Percentiles rank a stretch among this genome's conserved stretches.
Conservation (phyloP, 2,797 vertebrate genomes). For the Fundulus diaphanus region DNA sequence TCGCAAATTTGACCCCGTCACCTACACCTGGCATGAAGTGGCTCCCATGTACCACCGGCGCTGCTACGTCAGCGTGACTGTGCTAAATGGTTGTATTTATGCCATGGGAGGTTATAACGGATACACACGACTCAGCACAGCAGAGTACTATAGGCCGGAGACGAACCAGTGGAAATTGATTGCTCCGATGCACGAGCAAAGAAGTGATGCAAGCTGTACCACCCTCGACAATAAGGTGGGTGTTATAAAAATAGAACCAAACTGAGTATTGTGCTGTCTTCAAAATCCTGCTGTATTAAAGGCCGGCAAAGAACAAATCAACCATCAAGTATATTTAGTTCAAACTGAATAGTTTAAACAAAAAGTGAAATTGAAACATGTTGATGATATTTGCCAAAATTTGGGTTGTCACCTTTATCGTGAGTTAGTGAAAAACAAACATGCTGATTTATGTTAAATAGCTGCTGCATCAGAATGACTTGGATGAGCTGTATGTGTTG, state of each 20-base stretch:
- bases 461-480: too few relatives aligned
- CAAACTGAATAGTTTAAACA: neutral
- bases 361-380: too few relatives aligned
- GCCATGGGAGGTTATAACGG: constrained; percentile 88
- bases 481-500: too few relatives aligned
- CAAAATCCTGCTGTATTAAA: neutral
- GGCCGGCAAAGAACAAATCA: neutral
- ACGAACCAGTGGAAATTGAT: constrained; percentile 88
- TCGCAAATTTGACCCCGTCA: constrained; percentile 78
- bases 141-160: constrained; percentile 81
- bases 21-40: constrained; percentile 82
- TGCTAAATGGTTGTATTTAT: constrained; percentile 82
- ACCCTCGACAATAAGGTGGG: constrained; percentile 77
- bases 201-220: constrained; percentile 83
- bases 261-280: neutral
- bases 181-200: constrained; percentile 78
- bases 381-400: too few relatives aligned
- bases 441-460: too few relatives aligned
- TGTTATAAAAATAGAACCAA: neutral
- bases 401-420: too few relatives aligned
- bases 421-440: too few relatives aligned
- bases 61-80: constrained; percentile 84
- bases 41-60: constrained; percentile 84
- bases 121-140: constrained; percentile 75
- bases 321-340: neutral